These are phyloP conservation scores for Ophraella communa DNA, from an alignment of 2,888 invertebrate genomes.

Conservation along the genomic window DNA sequence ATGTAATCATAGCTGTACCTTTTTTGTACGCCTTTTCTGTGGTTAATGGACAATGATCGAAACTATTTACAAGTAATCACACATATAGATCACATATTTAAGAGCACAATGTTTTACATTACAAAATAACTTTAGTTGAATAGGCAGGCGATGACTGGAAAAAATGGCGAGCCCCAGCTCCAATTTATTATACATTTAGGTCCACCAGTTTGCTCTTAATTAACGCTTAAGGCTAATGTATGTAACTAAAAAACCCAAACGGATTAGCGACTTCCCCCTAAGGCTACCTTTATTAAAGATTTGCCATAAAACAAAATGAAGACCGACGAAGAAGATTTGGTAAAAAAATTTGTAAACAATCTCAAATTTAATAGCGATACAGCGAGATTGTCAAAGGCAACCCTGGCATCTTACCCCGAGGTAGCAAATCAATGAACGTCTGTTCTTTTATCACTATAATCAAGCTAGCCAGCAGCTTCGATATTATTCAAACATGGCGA, in stretches of 20 bases:
- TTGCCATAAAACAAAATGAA: constrained; percentile 30
- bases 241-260: not conserved
- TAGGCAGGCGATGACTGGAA: too few species aligned
- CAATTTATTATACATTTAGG: not conserved
- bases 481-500: constrained; percentile 46
- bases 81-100: too few species aligned
- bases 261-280: not conserved
- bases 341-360: constrained; percentile 34
- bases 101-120: not conserved
- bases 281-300: not conserved
- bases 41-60: too few species aligned
- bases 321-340: constrained; percentile 19
- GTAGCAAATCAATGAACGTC: constrained; percentile 46
- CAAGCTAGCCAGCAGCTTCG: constrained; percentile 52
- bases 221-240: not conserved
- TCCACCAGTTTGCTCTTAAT: not conserved
- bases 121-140: too few species aligned
- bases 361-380: constrained; percentile 34
- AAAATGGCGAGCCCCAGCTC: not conserved
- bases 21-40: too few species aligned
- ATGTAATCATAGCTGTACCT: too few species aligned
- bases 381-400: constrained; percentile 37
- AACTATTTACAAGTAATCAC: too few species aligned
- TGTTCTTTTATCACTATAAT: constrained; percentile 56
- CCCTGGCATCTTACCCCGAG: constrained; percentile 36